phyloP scores from a whole-genome alignment of 2,113 vertebrate genomes.

The Lynx canadensis region DNA sequence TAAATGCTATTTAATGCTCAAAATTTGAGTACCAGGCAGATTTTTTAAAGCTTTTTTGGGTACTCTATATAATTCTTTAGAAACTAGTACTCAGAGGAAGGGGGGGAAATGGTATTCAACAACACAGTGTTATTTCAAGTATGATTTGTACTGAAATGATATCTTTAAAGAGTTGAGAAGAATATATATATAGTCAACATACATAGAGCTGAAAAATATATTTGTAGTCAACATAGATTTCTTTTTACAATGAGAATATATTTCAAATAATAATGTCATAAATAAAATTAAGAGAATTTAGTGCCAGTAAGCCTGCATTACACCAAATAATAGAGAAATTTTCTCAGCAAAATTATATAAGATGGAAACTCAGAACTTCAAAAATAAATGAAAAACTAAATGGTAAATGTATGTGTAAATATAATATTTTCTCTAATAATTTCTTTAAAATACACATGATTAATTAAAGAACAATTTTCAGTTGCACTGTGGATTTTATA shows the following conservation, averaged over 20 bases:
- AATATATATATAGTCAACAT: not conserved
- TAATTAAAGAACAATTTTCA: not conserved
- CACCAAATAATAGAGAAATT: not conserved
- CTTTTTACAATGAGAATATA: not conserved
- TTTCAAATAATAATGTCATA: not conserved
- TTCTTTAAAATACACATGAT: not conserved
- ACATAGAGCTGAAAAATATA: not conserved
- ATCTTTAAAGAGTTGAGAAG: not conserved
- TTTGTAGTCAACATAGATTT: not conserved
- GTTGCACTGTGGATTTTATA: not conserved
- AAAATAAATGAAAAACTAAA: not conserved
- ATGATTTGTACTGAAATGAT: not conserved
- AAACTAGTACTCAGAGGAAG: not conserved
- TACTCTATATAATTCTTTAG: not conserved
- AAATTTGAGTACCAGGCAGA: not conserved
- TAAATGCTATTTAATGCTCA: not conserved
- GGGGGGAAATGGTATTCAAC: not conserved
- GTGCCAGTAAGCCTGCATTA: not conserved
- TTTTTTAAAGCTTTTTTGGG: not conserved
- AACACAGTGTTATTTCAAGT: not conserved
- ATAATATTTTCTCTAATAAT: not conserved
- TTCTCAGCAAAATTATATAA: not conserved
- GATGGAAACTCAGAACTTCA: not conserved
- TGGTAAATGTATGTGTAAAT: not conserved
- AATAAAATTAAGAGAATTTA: not conserved